A percentile compares a stretch with the other conserved stretches of the same genome.
Evolutionary conservation across 2,888 invertebrate species (phyloP).

Genomic region (Chesias legatella): DNA sequence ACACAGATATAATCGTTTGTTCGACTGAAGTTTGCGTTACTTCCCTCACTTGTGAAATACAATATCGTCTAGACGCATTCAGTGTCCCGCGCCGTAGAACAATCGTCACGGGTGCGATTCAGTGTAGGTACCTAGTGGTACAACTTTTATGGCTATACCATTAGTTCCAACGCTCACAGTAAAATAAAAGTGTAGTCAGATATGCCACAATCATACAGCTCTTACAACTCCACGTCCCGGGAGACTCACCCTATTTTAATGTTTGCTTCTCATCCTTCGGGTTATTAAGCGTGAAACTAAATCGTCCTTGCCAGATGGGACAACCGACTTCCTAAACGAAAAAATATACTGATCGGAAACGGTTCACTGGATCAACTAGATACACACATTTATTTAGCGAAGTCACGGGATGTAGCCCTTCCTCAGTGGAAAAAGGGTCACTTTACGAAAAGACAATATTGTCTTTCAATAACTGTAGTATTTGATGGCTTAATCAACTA

Average conservation of each 20-base stretch:
- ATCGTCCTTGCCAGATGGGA: slow-evolving; percentile 29
- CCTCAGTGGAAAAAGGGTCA: slow-evolving; percentile 32
- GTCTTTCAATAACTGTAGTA: slow-evolving; percentile 31
- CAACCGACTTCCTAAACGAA: slow-evolving; percentile 25
- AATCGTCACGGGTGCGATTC: slow-evolving; percentile 29
- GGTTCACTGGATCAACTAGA: slow-evolving; percentile 27
- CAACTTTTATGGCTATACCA: slow-evolving; percentile 24
- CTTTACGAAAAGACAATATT: slow-evolving; percentile 32
- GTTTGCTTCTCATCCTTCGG: slow-evolving; percentile 29
- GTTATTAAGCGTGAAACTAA: slow-evolving; percentile 32
- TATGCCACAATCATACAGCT: slow-evolving; percentile 24
- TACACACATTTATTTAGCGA: slow-evolving; percentile 31
- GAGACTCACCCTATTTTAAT: slow-evolving; percentile 27
- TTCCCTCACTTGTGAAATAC: slow-evolving; percentile 37
- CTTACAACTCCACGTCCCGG: slow-evolving; percentile 18
- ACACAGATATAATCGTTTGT: slow-evolving; percentile 32
- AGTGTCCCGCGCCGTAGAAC: slow-evolving; percentile 29
- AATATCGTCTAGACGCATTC: slow-evolving; percentile 62
- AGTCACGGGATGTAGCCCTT: slow-evolving; percentile 32
- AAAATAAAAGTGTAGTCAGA: slow-evolving; percentile 24
- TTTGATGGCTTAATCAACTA: slow-evolving; percentile 33
- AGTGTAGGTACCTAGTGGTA: slow-evolving; percentile 20
- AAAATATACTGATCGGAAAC: slow-evolving; percentile 29
- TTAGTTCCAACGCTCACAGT: slow-evolving; percentile 20
- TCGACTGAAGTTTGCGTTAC: slow-evolving; percentile 27